Evolutionary conservation across 35 echinoderm and acorn worm genomes (phyloP).

Genomic region (Acanthaster planci): DNA sequence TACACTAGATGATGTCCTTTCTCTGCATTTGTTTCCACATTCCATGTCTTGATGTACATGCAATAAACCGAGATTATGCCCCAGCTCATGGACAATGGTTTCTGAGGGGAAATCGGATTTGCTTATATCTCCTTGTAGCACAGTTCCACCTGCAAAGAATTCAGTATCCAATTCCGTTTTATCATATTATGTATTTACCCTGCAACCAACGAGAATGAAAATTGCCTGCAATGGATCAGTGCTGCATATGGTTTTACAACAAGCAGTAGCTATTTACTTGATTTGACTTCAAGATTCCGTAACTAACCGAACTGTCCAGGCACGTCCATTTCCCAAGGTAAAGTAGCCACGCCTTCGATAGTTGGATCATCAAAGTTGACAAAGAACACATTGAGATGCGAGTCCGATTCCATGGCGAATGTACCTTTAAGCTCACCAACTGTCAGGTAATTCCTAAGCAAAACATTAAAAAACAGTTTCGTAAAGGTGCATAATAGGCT

Average conservation of each 20-base stretch:
- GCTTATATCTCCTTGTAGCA: conserved; percentile 51
- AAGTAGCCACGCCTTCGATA: conserved; percentile 72
- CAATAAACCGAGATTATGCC: conserved; percentile 83
- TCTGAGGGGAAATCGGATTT: conserved; percentile 30
- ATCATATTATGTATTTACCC: too few species aligned
- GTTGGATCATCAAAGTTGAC: conserved; percentile 58
- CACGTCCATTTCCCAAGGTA: conserved; percentile 85
- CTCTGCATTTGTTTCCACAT: conserved; percentile 72
- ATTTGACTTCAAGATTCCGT: neutral
- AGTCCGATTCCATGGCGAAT: conserved; percentile 45
- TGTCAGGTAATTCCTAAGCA: conserved; percentile 71
- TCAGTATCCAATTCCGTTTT: too few species aligned
- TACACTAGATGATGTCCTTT: conserved; percentile 55
- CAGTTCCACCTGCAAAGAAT: conserved; percentile 65
- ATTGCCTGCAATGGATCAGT: too few species aligned
- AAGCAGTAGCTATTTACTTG: too few species aligned
- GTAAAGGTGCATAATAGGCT: too few species aligned
- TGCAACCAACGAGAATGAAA: too few species aligned
- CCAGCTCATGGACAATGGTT: conserved; percentile 82
- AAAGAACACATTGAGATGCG: conserved; percentile 77
- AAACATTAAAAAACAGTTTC: neutral
- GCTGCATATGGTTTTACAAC: too few species aligned
- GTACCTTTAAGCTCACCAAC: conserved; percentile 66
- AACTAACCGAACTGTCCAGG: conserved; percentile 59
- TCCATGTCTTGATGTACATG: conserved; percentile 81